Percentiles rank a stretch among this genome's conserved stretches.
These are phyloP conservation scores for Etia nguti DNA, from an alignment of 2,113 vertebrate genomes.

Conservation along the genomic window DNA sequence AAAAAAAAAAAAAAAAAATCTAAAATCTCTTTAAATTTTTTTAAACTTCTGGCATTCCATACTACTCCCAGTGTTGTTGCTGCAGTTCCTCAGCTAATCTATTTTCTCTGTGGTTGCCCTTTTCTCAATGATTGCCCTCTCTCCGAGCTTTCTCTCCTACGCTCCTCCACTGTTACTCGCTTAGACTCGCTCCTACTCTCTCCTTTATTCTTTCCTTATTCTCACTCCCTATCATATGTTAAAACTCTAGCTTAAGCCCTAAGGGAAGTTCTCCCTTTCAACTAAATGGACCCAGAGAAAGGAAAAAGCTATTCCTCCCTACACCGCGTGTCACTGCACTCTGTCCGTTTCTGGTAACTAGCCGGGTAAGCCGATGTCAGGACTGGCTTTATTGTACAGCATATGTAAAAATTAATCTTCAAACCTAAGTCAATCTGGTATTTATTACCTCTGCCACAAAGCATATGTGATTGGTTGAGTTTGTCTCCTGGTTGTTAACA, in stretches of 20 bases:
- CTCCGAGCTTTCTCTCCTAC: conserved; percentile 53
- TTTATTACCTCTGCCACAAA: background rate
- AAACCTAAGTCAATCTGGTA: background rate
- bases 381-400: background rate
- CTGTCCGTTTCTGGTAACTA: conserved; percentile 31
- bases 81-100: conserved; percentile 29
- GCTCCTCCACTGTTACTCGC: conserved; percentile 41
- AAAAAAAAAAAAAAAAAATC: background rate
- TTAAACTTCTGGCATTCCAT: background rate
- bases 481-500: background rate
- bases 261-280: conserved; percentile 44
- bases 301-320: conserved; percentile 31
- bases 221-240: conserved; percentile 12
- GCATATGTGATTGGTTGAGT: background rate
- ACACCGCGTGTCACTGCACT: background rate
- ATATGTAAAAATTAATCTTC: background rate
- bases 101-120: conserved; percentile 52
- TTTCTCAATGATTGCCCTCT: conserved; percentile 52
- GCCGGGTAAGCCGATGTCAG: conserved; percentile 4
- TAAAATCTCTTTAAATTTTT: background rate
- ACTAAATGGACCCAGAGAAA: conserved; percentile 26
- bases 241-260: conserved; percentile 22
- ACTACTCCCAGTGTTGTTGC: background rate
- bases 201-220: conserved; percentile 31
- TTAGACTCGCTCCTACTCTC: conserved; percentile 33